phyloP scores from a whole-genome alignment of 1,140 invertebrate species.

The Pseudomyrmex gracilis region DNA sequence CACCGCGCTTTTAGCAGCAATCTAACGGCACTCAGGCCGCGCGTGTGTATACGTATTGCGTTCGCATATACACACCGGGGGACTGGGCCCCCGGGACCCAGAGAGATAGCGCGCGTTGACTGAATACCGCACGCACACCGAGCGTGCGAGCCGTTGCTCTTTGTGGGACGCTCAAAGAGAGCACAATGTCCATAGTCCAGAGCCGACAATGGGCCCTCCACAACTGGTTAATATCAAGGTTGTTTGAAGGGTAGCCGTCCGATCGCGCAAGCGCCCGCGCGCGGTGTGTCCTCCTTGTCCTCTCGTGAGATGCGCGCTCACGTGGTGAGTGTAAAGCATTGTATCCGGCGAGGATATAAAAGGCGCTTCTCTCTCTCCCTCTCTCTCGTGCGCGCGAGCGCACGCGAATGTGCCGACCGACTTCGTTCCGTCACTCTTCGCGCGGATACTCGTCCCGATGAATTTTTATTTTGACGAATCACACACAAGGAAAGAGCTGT shows the following conservation, averaged over 20 bases:
- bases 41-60: constrained; percentile 39
- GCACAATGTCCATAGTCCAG: constrained; percentile 78
- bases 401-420: constrained; percentile 27
- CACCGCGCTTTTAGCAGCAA: constrained; percentile 73
- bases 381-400: too few relatives aligned
- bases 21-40: constrained; percentile 70
- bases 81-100: constrained; percentile 2
- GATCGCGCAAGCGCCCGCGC: constrained; percentile 56
- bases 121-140: constrained; percentile 75
- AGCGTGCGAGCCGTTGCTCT: constrained; percentile 72
- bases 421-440: constrained; percentile 15
- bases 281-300: constrained; percentile 32
- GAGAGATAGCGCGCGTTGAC: constrained; percentile 63
- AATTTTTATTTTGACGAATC: constrained; percentile 43
- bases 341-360: constrained; percentile 16
- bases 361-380: constrained; percentile 10
- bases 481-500: constrained; percentile 25
- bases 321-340: constrained; percentile 45
- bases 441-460: neutral
- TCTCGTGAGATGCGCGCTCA: constrained; percentile 33
- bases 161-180: constrained; percentile 78
- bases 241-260: constrained; percentile 76
- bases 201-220: constrained; percentile 75
- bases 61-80: neutral
- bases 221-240: constrained; percentile 81